Percentiles rank a stretch among this genome's conserved stretches.
Conservation (phyloP, 2,888 invertebrate species). For the Microdon myrmicae region DNA sequence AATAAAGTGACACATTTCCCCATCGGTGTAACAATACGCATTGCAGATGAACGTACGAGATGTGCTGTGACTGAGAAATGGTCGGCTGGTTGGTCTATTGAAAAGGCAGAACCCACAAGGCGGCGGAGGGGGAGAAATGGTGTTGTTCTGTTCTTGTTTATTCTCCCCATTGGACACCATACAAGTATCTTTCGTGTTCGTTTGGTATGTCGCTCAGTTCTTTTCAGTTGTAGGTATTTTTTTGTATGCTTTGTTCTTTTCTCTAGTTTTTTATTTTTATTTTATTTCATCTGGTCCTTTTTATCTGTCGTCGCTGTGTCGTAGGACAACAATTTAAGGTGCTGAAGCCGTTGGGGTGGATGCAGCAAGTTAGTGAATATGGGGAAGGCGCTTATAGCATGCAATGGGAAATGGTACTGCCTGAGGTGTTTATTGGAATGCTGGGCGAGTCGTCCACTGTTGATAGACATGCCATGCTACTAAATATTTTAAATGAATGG, state of each 20-base stretch:
- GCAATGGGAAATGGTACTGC: constrained; percentile 41
- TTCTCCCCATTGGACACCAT: too few relatives aligned
- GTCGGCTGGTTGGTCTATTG: background rate
- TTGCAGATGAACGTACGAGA: constrained; percentile 46
- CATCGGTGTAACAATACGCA: constrained; percentile 50
- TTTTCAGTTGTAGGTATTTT: constrained; percentile 28
- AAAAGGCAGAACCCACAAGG: constrained; percentile 3
- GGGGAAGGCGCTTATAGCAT: constrained; percentile 21
- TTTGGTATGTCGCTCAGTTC: too few relatives aligned
- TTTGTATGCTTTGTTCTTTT: constrained; percentile 30
- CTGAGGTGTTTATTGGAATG: constrained; percentile 41
- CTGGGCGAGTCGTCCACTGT: background rate
- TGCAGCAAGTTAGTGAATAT: too few relatives aligned
- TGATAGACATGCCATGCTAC: constrained; percentile 36
- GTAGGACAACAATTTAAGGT: constrained; percentile 17
- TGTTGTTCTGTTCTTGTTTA: too few relatives aligned
- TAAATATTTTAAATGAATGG: constrained; percentile 28
- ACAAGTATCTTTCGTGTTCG: too few relatives aligned
- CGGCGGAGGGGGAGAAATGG: constrained; percentile 1
- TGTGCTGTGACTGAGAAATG: constrained; percentile 1
- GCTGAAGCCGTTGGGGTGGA: constrained; percentile 21
- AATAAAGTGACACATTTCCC: constrained; percentile 48
- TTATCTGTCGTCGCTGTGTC: constrained; percentile 6
- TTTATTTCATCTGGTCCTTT: constrained; percentile 8
- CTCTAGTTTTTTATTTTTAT: constrained; percentile 11